Base-by-base conservation (phyloP, 2,888 invertebrate species). In the Andrena fulva region DNA sequence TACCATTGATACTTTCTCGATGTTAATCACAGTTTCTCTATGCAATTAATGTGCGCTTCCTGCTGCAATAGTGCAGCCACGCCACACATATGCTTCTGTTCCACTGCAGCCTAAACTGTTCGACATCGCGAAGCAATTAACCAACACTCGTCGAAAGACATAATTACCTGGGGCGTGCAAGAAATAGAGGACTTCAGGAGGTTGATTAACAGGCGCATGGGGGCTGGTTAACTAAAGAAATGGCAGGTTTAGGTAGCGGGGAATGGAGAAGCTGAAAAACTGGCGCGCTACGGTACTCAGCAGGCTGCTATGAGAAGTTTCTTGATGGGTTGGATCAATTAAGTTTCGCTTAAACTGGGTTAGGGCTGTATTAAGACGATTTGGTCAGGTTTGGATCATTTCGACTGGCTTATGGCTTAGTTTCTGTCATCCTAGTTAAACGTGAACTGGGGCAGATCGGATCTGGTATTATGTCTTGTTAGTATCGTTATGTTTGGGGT, bases 381-480 rank as follows among this genome's bases (percentile, higher is more conserved):
- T 59, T 59, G 16, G 12, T 29, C 59, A 5, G 59, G 59, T 16
- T 27, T 16, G 59, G 29, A 59, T 59, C 16, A 42, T 42, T 42
- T 42, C 16, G 5, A 42, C 42, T 42, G 59, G 59, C 27, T 59
- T 59, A 59, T 16, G 59, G 27, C 59, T 59, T 59, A 27, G 16
- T 42, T 42, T 42, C 42, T 42, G 42, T 42, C 42, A 16, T 59
- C 59, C 29, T 59, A 27, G 59, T 59, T 59, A 59, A 29, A 16
- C 20, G 6, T 6, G 59, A 29, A 29, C 16, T 59, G 29, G 29
- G 29, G 12, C 16, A 59, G 16, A 16, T 29, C 27, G 29, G 29
- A 59, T 59, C 27, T 59, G 12, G 59, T 59, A 59, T 59, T 59
- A 59, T 29, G 59, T 59, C 3, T 59, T 29, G 29, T 59, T 59